Evolutionary conservation across 2,113 vertebrate species (phyloP).

Genomic region (Catharus fuscescens): DNA sequence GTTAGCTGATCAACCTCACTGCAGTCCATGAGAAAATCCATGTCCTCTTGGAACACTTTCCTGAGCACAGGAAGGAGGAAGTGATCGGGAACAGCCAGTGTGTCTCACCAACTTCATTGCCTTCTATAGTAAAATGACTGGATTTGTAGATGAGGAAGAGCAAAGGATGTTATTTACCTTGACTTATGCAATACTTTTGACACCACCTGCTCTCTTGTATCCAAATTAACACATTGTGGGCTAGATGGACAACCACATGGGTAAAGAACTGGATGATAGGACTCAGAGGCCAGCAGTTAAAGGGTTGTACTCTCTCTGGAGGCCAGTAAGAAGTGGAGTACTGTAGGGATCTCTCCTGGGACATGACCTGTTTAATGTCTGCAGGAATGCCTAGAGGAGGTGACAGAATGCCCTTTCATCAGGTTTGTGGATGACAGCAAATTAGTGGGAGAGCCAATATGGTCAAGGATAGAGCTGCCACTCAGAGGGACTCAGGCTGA

Average conservation of each 20-base stretch:
- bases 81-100: rapidly evolving
- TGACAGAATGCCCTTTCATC: neutral
- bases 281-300: neutral
- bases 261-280: neutral
- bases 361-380: neutral
- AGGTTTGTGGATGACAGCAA: neutral
- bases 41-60: neutral
- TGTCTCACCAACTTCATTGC: neutral
- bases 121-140: neutral
- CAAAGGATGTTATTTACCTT: neutral
- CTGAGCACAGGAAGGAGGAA: neutral
- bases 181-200: neutral
- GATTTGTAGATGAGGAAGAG: neutral
- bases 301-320: neutral
- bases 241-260: neutral
- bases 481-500: neutral
- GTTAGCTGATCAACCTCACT: neutral
- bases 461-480: neutral
- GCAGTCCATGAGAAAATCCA: neutral
- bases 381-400: neutral
- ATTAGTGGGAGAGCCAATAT: neutral
- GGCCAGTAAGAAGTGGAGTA: neutral
- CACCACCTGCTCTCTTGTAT: neutral
- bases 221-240: neutral
- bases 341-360: neutral